Percentiles rank a stretch among this genome's conserved stretches.
Conservation (phyloP, 53 echinoderm and acorn worm species). For the Apostichopus leukothele region DNA sequence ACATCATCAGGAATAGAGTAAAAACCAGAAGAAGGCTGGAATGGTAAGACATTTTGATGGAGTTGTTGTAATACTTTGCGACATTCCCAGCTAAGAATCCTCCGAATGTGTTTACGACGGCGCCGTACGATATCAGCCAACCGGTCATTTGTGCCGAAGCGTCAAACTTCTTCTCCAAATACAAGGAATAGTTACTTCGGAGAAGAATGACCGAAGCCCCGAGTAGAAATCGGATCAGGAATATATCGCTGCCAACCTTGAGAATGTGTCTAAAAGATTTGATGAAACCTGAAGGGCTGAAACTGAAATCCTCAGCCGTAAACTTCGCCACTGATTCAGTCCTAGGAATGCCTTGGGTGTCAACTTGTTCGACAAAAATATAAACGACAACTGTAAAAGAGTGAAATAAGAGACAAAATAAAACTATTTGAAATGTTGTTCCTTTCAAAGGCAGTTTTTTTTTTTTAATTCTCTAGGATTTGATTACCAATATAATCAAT, state of each 20-base stretch:
- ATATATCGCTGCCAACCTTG: slow-evolving; percentile 65
- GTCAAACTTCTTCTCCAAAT: slow-evolving; percentile 73
- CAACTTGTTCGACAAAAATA: slow-evolving; percentile 63
- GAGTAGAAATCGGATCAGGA: slow-evolving; percentile 78
- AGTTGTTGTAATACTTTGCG: slow-evolving; percentile 65
- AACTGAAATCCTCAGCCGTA: slow-evolving; percentile 64
- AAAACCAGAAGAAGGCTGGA: slow-evolving; percentile 55
- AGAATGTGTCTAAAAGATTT: slow-evolving; percentile 67
- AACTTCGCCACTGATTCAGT: slow-evolving; percentile 62
- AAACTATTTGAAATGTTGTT: not conserved
- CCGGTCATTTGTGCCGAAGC: slow-evolving; percentile 73
- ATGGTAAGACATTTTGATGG: slow-evolving; percentile 63
- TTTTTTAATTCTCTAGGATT: too few relatives aligned
- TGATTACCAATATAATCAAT: too few relatives aligned
- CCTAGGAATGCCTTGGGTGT: slow-evolving; percentile 27
- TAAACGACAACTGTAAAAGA: slow-evolving; percentile 65
- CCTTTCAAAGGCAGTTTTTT: not conserved
- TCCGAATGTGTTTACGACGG: slow-evolving; percentile 58
- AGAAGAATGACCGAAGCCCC: slow-evolving; percentile 71
- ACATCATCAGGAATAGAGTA: slow-evolving; percentile 57
- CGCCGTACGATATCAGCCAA: slow-evolving; percentile 75
- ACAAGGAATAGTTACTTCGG: slow-evolving; percentile 80
- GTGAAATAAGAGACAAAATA: not conserved
- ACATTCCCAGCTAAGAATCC: slow-evolving; percentile 71
- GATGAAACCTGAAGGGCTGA: slow-evolving; percentile 56